Base-by-base conservation (phyloP, 2,888 invertebrate genomes). In the Syrphus vitripennis region DNA sequence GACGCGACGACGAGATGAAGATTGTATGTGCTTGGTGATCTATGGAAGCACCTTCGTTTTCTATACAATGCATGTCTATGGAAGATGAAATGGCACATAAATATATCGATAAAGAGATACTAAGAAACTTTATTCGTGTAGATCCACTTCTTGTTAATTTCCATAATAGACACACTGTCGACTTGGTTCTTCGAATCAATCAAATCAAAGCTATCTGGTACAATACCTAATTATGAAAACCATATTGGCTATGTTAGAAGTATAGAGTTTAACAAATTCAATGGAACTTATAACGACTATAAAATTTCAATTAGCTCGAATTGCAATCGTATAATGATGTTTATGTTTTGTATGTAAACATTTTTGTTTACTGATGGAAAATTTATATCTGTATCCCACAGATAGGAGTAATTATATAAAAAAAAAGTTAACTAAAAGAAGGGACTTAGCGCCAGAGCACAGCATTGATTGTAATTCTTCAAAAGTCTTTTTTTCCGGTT, bases 221-320 rank as follows among this genome's bases (percentile, higher is more conserved):
- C 31, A 31, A 1, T 4, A 31, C 1, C 1, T 31, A 31, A 31
- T 31, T 21, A 16, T 42, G 16, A 26, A 9, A 45, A 4, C 21
- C n/a, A 50, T 26, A 21, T 67, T 48, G 34, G 29, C 48, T 21
- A 31, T 24, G 5, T 6, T 21, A n/a, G n/a, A 50, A 26, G n/a
- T 50, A 55, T 37, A 42, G n/a, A n/a, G 31, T 55, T 53, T 50
- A 16, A 16, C 40, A 16, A 72, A 45, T 69, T 72, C 72, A n/a
- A 61, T 67, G 34, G 77, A 72, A 77, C 19, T 77, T 31, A n/a
- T n/a, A 24, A 55, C 29, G 37, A 45, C 63, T 45, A 76, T 81
- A 70, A 81, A 70, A 63, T 48, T 37, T 67, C 57, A 82, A 78
- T 82, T 78, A 78, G 72, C 65, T 78, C 48, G 82, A 82, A 78